Evolutionary conservation across 2,797 vertebrate species (phyloP).

Genomic region (Etheostoma perlongum): DNA sequence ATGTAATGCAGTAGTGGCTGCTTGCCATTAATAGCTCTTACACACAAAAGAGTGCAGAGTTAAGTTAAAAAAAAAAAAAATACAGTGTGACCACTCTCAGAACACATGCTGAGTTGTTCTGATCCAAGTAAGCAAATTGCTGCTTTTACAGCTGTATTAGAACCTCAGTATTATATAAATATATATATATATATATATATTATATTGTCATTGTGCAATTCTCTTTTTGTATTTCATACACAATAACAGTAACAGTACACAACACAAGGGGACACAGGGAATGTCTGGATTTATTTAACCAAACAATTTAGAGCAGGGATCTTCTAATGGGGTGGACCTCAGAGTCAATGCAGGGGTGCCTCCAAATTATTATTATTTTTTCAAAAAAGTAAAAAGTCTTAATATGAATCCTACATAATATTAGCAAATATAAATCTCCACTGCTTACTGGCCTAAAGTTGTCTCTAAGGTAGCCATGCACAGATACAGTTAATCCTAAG

Average conservation of each 20-base stretch:
- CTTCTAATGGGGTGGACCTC: no score
- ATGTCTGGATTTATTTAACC: neutral
- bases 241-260: neutral
- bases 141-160: slow-evolving; percentile 14
- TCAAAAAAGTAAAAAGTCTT: no score
- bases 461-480: no score
- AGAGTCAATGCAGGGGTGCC: no score
- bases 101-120: slow-evolving; percentile 11
- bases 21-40: slow-evolving; percentile 30
- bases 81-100: slow-evolving; percentile 17
- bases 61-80: slow-evolving; percentile 1
- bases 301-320: no score
- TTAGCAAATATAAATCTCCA: no score
- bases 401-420: no score
- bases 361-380: no score
- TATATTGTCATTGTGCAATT: neutral
- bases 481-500: no score
- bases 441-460: no score
- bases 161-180: neutral
- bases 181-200: no score
- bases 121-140: neutral
- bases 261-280: neutral
- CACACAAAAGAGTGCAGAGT: neutral
- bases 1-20: slow-evolving; percentile 25
- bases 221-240: neutral